A percentile compares a stretch with the other conserved stretches of the same genome.
Conservation (phyloP, 2,113 vertebrate genomes). For the Scortum barcoo region DNA sequence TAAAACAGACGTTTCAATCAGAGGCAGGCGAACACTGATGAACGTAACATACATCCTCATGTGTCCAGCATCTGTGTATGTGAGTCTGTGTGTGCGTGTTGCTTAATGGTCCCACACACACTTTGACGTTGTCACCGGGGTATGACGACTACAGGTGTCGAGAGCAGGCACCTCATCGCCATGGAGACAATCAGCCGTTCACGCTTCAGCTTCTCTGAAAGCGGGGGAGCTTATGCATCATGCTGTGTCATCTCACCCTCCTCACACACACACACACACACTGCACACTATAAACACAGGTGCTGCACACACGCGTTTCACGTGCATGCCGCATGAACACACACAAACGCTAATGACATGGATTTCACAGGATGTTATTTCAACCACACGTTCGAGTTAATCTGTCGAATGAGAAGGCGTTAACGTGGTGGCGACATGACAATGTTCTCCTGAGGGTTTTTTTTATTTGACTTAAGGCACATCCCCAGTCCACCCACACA, state of each 20-base stretch:
- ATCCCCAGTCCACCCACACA: not conserved
- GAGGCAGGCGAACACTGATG: not conserved
- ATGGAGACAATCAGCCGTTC: slow-evolving; percentile 39
- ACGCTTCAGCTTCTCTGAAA: slow-evolving; percentile 28
- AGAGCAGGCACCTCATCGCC: slow-evolving; percentile 16
- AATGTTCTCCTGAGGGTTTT: not conserved
- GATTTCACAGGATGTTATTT: not conserved
- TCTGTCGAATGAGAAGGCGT: not conserved
- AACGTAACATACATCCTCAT: not conserved
- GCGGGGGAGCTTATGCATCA: not conserved
- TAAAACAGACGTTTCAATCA: not conserved
- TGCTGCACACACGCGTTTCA: not conserved
- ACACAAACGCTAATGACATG: not conserved
- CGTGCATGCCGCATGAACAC: not conserved
- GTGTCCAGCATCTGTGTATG: too few relatives aligned
- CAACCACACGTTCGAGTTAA: not conserved
- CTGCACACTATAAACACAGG: not conserved
- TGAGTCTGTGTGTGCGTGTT: not conserved
- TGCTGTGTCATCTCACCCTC: slow-evolving; percentile 3
- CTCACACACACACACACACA: not conserved
- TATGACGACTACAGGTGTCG: slow-evolving; percentile 23
- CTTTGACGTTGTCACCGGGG: not conserved
- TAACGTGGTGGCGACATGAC: not conserved
- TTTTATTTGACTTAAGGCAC: not conserved
- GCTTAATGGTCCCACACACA: not conserved